Conservation (phyloP, 2,888 invertebrate species). For the Chironomus riparius region DNA sequence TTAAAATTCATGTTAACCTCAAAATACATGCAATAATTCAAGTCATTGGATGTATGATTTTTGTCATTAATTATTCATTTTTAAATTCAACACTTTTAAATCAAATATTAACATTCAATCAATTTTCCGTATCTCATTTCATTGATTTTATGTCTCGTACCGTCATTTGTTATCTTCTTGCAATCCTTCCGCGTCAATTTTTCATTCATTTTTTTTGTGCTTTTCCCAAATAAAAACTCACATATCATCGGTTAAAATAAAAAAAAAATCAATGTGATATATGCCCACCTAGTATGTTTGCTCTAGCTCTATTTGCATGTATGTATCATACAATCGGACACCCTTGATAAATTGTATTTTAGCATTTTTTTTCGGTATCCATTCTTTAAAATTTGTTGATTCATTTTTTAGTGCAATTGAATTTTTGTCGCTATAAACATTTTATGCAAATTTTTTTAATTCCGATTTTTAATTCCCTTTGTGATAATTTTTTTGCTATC, state of each 20-base stretch:
- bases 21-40: too few relatives aligned
- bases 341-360: neutral
- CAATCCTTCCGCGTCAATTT: neutral
- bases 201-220: neutral
- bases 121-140: neutral
- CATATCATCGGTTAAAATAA: too few relatives aligned
- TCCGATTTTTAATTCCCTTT: neutral
- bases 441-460: neutral
- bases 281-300: too few relatives aligned
- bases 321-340: too few relatives aligned
- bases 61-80: neutral
- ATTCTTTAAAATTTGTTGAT: neutral
- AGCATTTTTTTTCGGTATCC: neutral
- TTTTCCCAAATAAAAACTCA: neutral
- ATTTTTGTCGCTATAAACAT: neutral
- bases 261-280: too few relatives aligned
- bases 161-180: neutral
- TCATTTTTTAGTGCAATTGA: neutral
- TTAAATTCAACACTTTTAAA: neutral
- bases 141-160: neutral
- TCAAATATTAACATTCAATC: conserved; percentile 5
- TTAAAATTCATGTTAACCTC: too few relatives aligned
- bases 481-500: neutral
- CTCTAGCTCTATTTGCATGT: too few relatives aligned
- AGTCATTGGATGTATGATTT: too few relatives aligned